phyloP scores from a whole-genome alignment of 1,140 invertebrate species.

The Pseudomyrmex flavicornis region DNA sequence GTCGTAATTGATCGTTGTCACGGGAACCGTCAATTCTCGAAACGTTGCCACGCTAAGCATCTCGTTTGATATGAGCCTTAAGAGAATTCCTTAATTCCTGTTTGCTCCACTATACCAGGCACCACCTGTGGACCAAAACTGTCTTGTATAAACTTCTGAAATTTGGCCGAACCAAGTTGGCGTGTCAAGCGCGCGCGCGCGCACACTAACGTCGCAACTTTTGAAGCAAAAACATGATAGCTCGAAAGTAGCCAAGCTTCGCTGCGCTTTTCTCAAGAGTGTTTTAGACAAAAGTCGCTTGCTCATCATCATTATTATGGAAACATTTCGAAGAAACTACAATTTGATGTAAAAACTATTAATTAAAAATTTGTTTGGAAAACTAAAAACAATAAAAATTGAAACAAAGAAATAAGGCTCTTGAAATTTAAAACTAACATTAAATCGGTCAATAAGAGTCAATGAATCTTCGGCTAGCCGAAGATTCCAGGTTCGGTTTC shows the following conservation, averaged over 20 bases:
- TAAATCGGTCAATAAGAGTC: no score
- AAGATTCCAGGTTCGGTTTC: no score
- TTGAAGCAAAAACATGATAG: conserved; percentile 14
- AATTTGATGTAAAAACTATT: not conserved
- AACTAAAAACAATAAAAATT: not conserved
- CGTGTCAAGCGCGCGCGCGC: not conserved
- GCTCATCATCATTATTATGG: conserved; percentile 22
- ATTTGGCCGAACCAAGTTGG: conserved; percentile 44
- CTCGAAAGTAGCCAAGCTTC: conserved; percentile 22
- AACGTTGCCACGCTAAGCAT: conserved; percentile 43
- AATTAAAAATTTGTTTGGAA: conserved; percentile 6
- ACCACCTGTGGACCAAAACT: conserved; percentile 45
- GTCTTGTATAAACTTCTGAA: conserved; percentile 58
- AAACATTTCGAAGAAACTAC: conserved; percentile 16
- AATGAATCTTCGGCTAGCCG: no score
- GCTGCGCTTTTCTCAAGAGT: not conserved
- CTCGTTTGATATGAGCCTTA: conserved; percentile 6
- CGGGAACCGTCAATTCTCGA: not conserved
- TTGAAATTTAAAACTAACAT: no score
- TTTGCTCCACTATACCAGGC: conserved; percentile 25
- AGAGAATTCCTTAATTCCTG: conserved; percentile 36
- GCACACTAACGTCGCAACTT: conserved; percentile 17
- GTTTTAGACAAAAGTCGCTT: conserved; percentile 12
- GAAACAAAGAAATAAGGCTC: no score
- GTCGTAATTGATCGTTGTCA: not conserved